Percentiles rank a stretch among this genome's conserved stretches.
Evolutionary conservation across 2,888 invertebrate genomes (phyloP).

Genomic region (Hirtodrosophila duncani): DNA sequence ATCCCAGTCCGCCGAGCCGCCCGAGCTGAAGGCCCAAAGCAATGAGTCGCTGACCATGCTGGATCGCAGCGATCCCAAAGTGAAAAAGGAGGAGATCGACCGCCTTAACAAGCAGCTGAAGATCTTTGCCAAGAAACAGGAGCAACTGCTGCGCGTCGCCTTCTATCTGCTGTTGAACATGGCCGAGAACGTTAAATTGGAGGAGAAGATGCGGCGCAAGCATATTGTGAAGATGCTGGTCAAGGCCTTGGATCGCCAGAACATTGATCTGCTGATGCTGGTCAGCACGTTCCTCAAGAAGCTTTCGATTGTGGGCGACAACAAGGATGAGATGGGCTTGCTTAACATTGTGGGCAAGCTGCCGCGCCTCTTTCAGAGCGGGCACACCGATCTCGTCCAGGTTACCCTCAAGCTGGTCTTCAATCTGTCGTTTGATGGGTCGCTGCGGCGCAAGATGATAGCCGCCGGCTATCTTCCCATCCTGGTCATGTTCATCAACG

Average conservation of each 20-base stretch:
- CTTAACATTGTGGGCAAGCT: slow-evolving; percentile 90
- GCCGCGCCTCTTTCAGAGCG: no score
- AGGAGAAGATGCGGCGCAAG: slow-evolving; percentile 97
- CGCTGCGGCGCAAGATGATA: slow-evolving; percentile 92
- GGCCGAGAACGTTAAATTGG: no score
- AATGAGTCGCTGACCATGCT: slow-evolving; percentile 75
- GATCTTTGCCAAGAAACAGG: slow-evolving; percentile 93
- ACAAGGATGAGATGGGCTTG: slow-evolving; percentile 94
- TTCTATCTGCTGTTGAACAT: slow-evolving; percentile 93
- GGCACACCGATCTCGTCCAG: no score
- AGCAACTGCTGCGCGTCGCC: slow-evolving; percentile 92
- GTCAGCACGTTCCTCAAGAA: slow-evolving; percentile 97
- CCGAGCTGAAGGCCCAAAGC: slow-evolving; percentile 71
- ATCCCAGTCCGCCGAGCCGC: slow-evolving; percentile 31
- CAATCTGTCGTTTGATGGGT: slow-evolving; percentile 96
- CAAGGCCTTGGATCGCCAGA: slow-evolving; percentile 92
- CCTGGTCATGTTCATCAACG: slow-evolving; percentile 92
- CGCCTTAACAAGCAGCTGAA: slow-evolving; percentile 87
- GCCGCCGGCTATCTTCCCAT: slow-evolving; percentile 92
- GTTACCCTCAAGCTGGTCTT: slow-evolving; percentile 92
- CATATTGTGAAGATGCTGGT: slow-evolving; percentile 92
- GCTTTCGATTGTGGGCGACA: slow-evolving; percentile 94
- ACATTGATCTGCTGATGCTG: slow-evolving; percentile 91
- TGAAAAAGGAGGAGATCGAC: slow-evolving; percentile 86
- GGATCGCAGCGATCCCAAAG: slow-evolving; percentile 77